A percentile compares a stretch with the other conserved stretches of the same genome.
phyloP scores from a whole-genome alignment of 1,140 invertebrate genomes.

The Sitophilus oryzae region DNA sequence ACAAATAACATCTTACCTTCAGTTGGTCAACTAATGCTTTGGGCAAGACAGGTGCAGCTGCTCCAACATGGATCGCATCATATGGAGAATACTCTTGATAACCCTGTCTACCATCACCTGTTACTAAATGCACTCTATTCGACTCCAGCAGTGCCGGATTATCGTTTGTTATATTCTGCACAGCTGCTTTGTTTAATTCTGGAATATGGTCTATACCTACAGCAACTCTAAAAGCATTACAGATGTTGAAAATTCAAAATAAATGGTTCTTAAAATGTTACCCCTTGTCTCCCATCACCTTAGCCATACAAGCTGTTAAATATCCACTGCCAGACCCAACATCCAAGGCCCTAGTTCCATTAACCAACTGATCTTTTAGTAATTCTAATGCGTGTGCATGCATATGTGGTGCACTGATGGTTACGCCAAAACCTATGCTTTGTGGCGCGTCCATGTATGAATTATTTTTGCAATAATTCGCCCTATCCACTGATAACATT shows the following conservation, averaged over 20 bases:
- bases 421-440: conserved; percentile 82
- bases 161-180: conserved; percentile 72
- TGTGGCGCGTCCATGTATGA: conserved; percentile 89
- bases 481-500: conserved; percentile 83
- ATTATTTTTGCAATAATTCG: conserved; percentile 67
- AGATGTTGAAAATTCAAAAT: too few relatives aligned
- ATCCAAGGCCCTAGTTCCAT: conserved; percentile 80
- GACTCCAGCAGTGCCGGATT: conserved; percentile 61
- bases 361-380: conserved; percentile 73
- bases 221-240: conserved; percentile 48
- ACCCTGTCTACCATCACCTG: conserved; percentile 81
- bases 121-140: conserved; percentile 64
- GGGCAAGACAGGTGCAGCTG: conserved; percentile 75
- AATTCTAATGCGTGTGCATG: conserved; percentile 92
- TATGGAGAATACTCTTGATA: conserved; percentile 69
- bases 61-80: conserved; percentile 92
- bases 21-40: conserved; percentile 57
- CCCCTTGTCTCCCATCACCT: conserved; percentile 76
- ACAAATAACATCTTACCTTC: conserved; percentile 43
- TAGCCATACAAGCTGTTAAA: conserved; percentile 90
- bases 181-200: conserved; percentile 71
- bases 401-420: conserved; percentile 98
- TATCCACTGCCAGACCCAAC: conserved; percentile 95
- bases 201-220: conserved; percentile 93
- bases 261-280: conserved; percentile 41